Percentiles rank a stretch among this genome's conserved stretches.
phyloP scores from a whole-genome alignment of 1,140 invertebrate species.

The Nephotettix cincticeps region DNA sequence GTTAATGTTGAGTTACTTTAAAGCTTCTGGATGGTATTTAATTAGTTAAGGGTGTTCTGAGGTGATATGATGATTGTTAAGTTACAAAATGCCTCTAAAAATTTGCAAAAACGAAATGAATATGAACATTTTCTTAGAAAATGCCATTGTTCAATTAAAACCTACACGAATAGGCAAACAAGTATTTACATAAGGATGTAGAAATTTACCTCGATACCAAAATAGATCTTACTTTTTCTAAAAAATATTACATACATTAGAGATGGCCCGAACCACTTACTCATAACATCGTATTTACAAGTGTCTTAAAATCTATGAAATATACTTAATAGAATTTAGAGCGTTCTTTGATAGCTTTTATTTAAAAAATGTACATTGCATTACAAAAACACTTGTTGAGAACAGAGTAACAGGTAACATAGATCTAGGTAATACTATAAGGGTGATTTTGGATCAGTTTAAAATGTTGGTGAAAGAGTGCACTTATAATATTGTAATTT shows the following conservation, averaged over 20 bases:
- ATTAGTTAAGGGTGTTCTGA: neutral
- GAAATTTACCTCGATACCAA: neutral
- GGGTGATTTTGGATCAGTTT: neutral
- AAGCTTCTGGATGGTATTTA: neutral
- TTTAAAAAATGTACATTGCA: neutral
- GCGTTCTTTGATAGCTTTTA: neutral
- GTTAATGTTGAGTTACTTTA: neutral
- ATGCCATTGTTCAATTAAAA: neutral
- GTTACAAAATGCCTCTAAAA: neutral
- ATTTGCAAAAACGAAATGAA: neutral
- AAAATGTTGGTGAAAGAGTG: neutral
- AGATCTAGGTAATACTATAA: neutral
- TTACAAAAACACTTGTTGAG: neutral
- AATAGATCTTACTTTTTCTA: constrained; percentile 1
- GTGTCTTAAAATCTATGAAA: neutral
- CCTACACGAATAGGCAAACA: neutral
- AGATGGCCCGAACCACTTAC: neutral
- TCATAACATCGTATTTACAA: neutral
- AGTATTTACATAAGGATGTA: constrained; percentile 9
- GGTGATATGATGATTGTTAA: neutral
- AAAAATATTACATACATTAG: constrained; percentile 1
- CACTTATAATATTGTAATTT: too few relatives aligned
- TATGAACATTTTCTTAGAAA: neutral
- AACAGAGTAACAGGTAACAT: neutral
- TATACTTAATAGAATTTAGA: neutral